Evolutionary conservation across 1,140 invertebrate genomes (phyloP), one percentile per base, ranked within the genome.

Genomic region (Musca domestica): DNA sequence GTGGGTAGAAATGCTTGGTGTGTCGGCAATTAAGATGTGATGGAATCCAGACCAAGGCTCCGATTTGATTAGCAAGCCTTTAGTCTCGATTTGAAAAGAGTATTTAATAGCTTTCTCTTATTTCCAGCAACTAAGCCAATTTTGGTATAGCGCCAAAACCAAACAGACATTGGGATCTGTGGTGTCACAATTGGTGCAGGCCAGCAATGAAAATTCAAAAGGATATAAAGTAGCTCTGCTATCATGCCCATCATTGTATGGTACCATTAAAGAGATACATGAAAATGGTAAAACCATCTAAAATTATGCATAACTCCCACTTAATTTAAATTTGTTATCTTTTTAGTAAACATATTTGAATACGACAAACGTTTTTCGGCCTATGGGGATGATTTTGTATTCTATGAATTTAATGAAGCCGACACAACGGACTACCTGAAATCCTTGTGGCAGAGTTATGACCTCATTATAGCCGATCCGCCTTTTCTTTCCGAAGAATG

Each of bases 401-500:
- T 88, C 66, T 98, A 97, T 76, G 94, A 98, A 81, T 98, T 96
- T 76, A 95, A 94, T 69, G 80, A 84, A 15, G 95, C 95, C 5
- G 80, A 66, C 7, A 72, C 56, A n/a, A 30, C 63, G 0, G 85
- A 89, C 58, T 76, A 98, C 14, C 87, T 92, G 0, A 70, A 81
- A 67, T 84, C 90, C 0, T 83, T 88, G 27, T 70, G 83, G 15
- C 82, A 84, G 52, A 79, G 81, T 22, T 98, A 92, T 84, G 92
- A 97, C 81, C 73, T 98, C 17, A 90, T 98, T 2, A 85, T 98
- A 65, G 93, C 91, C 0, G 96, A 98, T 85, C 96, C 96, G 12
- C 96, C 96, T 12, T 98, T 97, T 83, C 83, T 98, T 6, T 92
- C 94, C 0, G 90, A 95, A 72, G 95, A 98, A 83, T 98, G 96